Evolutionary conservation across 2,113 vertebrate species (phyloP).

Genomic region (Pedetes capensis): DNA sequence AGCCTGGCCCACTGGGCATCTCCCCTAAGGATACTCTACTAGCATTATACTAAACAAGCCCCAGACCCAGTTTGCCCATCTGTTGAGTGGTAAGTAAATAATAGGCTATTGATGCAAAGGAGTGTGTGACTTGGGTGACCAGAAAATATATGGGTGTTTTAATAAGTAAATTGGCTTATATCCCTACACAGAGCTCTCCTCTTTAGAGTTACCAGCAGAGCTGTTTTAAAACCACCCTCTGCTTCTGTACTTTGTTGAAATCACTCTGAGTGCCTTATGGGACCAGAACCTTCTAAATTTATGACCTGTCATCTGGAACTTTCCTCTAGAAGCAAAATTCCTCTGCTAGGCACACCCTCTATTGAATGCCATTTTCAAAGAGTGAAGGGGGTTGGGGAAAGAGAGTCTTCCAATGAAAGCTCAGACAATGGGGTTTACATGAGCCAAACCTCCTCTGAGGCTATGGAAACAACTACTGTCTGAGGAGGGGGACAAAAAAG

Average conservation of each 20-base stretch:
- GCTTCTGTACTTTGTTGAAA: constrained; percentile 15
- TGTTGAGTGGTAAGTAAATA: neutral
- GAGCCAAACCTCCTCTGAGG: constrained; percentile 46
- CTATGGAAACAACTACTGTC: constrained; percentile 45
- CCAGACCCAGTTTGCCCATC: neutral
- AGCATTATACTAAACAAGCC: neutral
- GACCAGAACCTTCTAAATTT: constrained; percentile 56
- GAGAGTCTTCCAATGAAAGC: constrained; percentile 30
- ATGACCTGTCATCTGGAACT: constrained; percentile 60
- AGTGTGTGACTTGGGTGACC: neutral
- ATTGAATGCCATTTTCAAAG: constrained; percentile 49
- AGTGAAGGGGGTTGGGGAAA: neutral
- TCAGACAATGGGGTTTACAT: neutral
- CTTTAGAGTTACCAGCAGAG: neutral
- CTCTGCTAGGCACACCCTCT: neutral
- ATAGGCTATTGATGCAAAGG: neutral
- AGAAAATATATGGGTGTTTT: neutral
- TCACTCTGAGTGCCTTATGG: constrained; percentile 19
- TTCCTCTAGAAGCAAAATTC: constrained; percentile 52
- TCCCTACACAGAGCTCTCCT: neutral
- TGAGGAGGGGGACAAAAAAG: constrained; percentile 45
- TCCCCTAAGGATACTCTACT: neutral
- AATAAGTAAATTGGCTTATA: neutral
- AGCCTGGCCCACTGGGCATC: neutral
- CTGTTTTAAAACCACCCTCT: neutral